Evolutionary conservation across 1,140 invertebrate genomes (phyloP).

Genomic region (Holcopasites calliopsidis): DNA sequence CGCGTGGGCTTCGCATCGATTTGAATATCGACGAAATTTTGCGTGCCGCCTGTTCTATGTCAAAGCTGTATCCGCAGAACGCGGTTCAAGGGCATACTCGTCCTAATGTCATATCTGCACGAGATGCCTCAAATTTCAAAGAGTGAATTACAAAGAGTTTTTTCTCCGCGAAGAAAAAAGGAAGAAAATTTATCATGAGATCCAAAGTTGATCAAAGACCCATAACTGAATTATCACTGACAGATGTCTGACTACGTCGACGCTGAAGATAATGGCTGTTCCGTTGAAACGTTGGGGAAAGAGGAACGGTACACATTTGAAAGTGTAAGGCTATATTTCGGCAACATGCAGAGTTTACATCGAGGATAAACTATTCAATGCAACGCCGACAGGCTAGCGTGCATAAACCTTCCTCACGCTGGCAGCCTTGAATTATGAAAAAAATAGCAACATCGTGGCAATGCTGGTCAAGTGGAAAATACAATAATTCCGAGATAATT

Average conservation of each 20-base stretch:
- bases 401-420: constrained; percentile 47
- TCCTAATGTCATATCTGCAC: background rate
- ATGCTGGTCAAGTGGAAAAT: constrained; percentile 75
- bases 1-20: background rate
- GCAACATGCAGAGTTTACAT: constrained; percentile 77
- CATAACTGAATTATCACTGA: too few species aligned
- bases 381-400: constrained; percentile 64
- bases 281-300: background rate
- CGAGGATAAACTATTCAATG: constrained; percentile 72
- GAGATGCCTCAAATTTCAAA: too few species aligned
- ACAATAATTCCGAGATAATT: constrained; percentile 61
- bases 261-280: background rate
- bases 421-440: constrained; percentile 68
- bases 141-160: too few species aligned
- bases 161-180: too few species aligned
- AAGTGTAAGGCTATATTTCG: constrained; percentile 74
- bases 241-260: too few species aligned
- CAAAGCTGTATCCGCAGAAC: background rate
- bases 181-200: too few species aligned
- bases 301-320: constrained; percentile 29
- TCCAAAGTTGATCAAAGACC: too few species aligned
- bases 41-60: background rate
- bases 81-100: background rate
- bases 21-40: background rate
- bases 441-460: constrained; percentile 73